Conservation (phyloP, 2,888 invertebrate genomes). For the Apodemia mormo region DNA sequence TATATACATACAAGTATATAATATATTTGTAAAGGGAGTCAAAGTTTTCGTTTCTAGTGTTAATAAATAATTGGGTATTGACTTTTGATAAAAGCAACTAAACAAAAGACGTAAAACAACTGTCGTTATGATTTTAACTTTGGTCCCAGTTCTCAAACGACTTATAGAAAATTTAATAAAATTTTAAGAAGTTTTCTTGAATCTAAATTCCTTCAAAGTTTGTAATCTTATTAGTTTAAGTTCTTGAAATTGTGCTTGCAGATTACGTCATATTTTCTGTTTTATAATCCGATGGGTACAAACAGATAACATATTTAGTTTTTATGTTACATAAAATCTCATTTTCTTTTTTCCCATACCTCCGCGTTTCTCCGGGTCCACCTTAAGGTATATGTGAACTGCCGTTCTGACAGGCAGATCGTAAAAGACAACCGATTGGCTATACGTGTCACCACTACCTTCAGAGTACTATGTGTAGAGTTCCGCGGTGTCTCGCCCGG, state of each 20-base stretch:
- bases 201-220: conserved; percentile 4
- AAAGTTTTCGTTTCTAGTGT: neutral
- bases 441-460: too few species aligned
- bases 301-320: neutral
- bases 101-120: conserved; percentile 2
- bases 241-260: conserved; percentile 18
- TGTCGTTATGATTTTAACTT: conserved; percentile 9
- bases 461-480: too few species aligned
- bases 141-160: neutral
- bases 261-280: conserved; percentile 3
- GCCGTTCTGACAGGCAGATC: too few species aligned
- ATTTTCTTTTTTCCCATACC: too few species aligned
- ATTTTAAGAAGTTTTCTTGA: conserved; percentile 5
- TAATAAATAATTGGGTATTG: neutral
- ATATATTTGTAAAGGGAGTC: too few species aligned
- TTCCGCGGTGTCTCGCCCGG: too few species aligned
- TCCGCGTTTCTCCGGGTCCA: too few species aligned
- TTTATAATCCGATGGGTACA: neutral
- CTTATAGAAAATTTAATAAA: conserved; percentile 16
- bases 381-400: too few species aligned
- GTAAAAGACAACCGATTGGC: too few species aligned
- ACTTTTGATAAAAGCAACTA: neutral
- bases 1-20: too few species aligned
- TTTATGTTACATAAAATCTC: too few species aligned
- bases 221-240: conserved; percentile 16